These are phyloP conservation scores for Caracal caracal DNA, from an alignment of 2,113 vertebrate genomes.

Conservation along the genomic window DNA sequence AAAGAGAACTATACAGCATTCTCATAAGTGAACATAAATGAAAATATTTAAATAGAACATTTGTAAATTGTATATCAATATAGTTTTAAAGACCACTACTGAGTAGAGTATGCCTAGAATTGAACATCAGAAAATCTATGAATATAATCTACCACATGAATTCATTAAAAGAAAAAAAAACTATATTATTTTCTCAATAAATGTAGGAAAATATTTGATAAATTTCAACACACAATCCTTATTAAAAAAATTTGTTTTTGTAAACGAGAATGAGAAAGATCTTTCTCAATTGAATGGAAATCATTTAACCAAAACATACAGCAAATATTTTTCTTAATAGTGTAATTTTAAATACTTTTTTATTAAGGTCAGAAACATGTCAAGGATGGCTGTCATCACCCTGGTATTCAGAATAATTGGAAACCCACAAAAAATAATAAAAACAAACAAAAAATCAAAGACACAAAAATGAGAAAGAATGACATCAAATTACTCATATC, in stretches of 20 bases:
- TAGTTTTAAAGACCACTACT: not conserved
- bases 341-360: not conserved
- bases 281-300: not conserved
- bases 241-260: not conserved
- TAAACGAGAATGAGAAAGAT: not conserved
- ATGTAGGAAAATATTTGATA: constrained; percentile 3
- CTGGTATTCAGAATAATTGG: not conserved
- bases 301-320: not conserved
- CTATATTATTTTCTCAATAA: not conserved
- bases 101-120: not conserved
- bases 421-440: not conserved
- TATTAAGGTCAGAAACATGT: not conserved
- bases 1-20: not conserved
- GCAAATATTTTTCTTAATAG: not conserved
- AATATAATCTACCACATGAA: not conserved
- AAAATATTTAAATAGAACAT: not conserved
- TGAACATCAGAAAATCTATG: not conserved
- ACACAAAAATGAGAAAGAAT: not conserved
- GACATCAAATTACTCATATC: not conserved
- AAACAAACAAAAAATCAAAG: not conserved
- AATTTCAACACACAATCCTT: not conserved
- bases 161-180: not conserved
- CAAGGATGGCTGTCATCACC: not conserved
- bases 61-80: not conserved
- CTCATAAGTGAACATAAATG: not conserved